Evolutionary conservation across 2,113 vertebrate species (phyloP), one percentile per base, ranked within the genome.

Genomic region (Pontoporia blainvillei): DNA sequence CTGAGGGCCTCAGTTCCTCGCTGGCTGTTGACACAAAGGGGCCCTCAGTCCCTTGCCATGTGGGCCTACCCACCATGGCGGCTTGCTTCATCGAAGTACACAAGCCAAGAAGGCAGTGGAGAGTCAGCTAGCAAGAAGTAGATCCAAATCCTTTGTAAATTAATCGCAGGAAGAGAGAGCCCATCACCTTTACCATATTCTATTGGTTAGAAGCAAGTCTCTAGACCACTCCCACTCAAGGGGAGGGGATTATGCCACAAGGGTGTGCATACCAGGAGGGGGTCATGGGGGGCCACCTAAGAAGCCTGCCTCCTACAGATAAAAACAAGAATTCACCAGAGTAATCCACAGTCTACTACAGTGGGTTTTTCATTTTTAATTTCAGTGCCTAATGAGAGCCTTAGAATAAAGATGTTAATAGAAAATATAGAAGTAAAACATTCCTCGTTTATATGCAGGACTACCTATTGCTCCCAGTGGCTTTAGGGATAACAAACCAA

Each of bases 341-440:
- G 62, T 41, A 49, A 69, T 27, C 39, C 71, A 34, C 62, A 66
- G 15, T 1, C 57, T 1, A 29, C n/a, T 41, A 49, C 15, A 9
- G 36, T 31, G 10, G 54, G n/a, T 25, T 41, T 76, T 69, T 82
- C 57, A 62, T 95, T 75, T 71, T 75, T 5, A 36, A 93, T 84
- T 57, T 54, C 46, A 62, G 62, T 39, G 21, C 64, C 76, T 91
- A 84, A 83, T 81, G 73, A 66, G 72, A 54, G 8, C 44, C 31
- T 91, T 64, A 84, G 49, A 89, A 91, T 76, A 34, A 86, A 90
- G 14, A 94, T 62, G 6, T 41, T 44, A 62, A 59, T 21, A 44
- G 89, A 82, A 94, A 78, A 86, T 36, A 3, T 72, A 76, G 61
- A 82, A 67, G 75, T n/a, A 72, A 92, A 95, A 86, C 36, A 96